Evolutionary conservation across 2,113 vertebrate genomes (phyloP).

Genomic region (Athene cunicularia): DNA sequence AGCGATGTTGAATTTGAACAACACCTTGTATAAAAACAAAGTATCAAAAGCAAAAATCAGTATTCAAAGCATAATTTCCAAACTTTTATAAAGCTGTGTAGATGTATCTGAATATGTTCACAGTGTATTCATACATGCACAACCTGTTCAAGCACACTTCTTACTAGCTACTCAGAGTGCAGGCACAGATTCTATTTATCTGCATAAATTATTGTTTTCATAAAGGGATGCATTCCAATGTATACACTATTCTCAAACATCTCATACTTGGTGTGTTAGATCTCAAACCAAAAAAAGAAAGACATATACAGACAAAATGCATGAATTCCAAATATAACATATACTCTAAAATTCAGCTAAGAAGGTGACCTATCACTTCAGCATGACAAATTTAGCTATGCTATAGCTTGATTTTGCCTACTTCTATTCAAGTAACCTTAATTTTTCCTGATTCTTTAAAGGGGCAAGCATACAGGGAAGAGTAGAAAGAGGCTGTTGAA

Average conservation of each 20-base stretch:
- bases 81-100: background rate
- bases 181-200: background rate
- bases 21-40: background rate
- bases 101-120: background rate
- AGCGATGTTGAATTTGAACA: background rate
- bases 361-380: conserved; percentile 3
- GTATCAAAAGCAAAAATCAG: background rate
- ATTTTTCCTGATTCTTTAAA: background rate
- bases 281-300: background rate
- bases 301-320: background rate
- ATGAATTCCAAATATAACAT: background rate
- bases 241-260: background rate
- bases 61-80: background rate
- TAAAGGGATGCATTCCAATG: background rate
- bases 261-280: background rate
- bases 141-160: background rate
- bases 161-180: background rate
- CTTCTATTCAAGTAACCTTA: background rate
- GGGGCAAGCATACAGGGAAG: background rate
- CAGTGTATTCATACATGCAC: background rate
- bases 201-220: background rate
- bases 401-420: background rate
- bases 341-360: conserved; percentile 6
- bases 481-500: conserved; percentile 7
- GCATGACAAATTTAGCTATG: background rate